phyloP scores from a whole-genome alignment of 2,797 vertebrate genomes.

The Chromis chromis region DNA sequence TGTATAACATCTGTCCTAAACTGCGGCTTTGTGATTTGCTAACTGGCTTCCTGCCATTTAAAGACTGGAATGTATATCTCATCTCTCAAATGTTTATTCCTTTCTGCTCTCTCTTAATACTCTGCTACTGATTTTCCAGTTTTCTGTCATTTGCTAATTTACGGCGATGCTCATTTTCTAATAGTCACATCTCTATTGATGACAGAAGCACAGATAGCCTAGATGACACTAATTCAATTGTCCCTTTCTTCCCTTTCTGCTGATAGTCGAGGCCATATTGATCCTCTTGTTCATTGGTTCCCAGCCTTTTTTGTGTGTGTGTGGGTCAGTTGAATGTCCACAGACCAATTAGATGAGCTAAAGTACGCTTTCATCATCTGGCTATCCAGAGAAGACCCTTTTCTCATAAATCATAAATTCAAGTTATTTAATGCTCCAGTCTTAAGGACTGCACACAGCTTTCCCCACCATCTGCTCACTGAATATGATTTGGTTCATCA shows the following conservation, averaged over 20 bases:
- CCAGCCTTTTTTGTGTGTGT: background rate
- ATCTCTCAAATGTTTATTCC: background rate
- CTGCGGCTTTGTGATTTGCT: too few species aligned
- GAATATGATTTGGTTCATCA: conserved; percentile 6
- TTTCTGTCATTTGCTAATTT: conserved; percentile 18
- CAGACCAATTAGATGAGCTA: conserved; percentile 1
- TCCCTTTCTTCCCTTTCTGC: background rate
- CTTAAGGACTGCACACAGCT: background rate
- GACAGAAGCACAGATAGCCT: conserved; percentile 3
- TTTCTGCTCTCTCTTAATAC: background rate
- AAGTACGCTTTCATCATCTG: conserved; percentile 10
- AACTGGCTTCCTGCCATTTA: background rate
- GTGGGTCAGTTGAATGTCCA: background rate
- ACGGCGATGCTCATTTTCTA: background rate
- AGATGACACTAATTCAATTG: conserved; percentile 1
- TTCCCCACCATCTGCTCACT: conserved; percentile 15
- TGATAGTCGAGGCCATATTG: conserved; percentile 30
- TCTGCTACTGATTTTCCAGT: background rate
- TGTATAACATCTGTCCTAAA: too few species aligned
- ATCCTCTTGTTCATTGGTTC: conserved; percentile 16
- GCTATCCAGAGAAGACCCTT: background rate
- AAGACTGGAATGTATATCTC: conserved; percentile 11
- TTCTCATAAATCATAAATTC: conserved; percentile 6
- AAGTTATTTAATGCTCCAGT: too few species aligned
- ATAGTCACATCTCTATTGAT: background rate